phyloP scores from a whole-genome alignment of 2,888 invertebrate genomes.

The Caenorhabditis becei region DNA sequence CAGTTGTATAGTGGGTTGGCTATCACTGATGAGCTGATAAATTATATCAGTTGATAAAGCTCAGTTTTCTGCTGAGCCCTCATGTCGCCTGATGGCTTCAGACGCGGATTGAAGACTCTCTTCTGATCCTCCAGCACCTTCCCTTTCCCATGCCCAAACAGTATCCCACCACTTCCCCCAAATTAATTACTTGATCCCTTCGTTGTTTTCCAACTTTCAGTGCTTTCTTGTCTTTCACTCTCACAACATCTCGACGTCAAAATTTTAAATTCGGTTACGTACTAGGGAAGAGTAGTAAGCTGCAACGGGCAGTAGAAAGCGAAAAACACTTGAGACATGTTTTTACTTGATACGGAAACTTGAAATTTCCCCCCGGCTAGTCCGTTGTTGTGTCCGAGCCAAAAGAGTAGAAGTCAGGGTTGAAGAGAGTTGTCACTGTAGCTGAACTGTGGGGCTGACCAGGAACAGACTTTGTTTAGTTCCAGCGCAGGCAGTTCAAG shows the following conservation, averaged over 20 bases:
- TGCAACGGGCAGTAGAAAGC: conserved; percentile 24
- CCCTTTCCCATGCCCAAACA: no score
- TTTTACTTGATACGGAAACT: conserved; percentile 58
- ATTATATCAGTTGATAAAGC: no score
- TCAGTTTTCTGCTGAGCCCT: no score
- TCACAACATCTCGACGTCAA: conserved; percentile 15
- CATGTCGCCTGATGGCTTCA: no score
- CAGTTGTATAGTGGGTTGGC: not conserved
- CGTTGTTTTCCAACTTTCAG: not conserved
- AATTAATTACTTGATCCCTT: no score
- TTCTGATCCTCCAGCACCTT: no score
- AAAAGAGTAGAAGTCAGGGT: not conserved
- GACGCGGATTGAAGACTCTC: no score
- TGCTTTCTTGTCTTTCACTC: not conserved
- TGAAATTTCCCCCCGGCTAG: conserved; percentile 43
- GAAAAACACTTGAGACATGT: conserved; percentile 58
- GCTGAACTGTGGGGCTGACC: no score
- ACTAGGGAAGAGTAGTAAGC: conserved; percentile 18
- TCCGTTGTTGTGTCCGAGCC: conserved; percentile 2
- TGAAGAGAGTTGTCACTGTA: not conserved
- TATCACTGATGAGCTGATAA: no score
- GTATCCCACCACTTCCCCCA: no score
- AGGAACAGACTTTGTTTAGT: no score
- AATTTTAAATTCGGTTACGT: conserved; percentile 50
- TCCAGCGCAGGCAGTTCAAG: no score